phyloP scores from a whole-genome alignment of 2,797 vertebrate genomes.

The Alfaro cultratus region DNA sequence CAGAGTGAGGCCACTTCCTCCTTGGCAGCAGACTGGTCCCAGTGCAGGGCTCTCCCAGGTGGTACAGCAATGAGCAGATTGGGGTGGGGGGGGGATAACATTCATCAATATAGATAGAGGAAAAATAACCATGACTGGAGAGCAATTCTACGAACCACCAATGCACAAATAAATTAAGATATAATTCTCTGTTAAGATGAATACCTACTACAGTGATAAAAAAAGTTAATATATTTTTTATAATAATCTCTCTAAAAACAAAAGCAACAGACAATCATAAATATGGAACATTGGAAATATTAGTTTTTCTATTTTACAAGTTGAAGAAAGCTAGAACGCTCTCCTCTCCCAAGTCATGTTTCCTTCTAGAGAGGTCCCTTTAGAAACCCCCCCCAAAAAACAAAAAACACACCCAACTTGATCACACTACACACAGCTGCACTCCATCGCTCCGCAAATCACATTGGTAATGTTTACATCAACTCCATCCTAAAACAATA shows the following conservation, averaged over 20 bases:
- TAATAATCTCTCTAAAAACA: slow-evolving; percentile 41
- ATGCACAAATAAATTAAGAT: slow-evolving; percentile 75
- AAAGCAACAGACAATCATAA: slow-evolving; percentile 69
- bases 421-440: slow-evolving; percentile 9
- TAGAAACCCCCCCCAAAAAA: slow-evolving; percentile 43
- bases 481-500: slow-evolving; percentile 58
- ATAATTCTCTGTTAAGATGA: slow-evolving; percentile 50
- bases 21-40: background rate
- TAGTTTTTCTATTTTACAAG: slow-evolving; percentile 70
- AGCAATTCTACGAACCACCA: slow-evolving; percentile 52
- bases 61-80: slow-evolving; percentile 13
- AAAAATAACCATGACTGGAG: slow-evolving; percentile 36
- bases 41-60: background rate
- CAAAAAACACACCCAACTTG: slow-evolving; percentile 31
- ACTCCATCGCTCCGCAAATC: slow-evolving; percentile 38
- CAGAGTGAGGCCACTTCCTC: background rate
- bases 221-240: slow-evolving; percentile 14
- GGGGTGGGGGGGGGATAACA: slow-evolving; percentile 6
- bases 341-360: slow-evolving; percentile 70
- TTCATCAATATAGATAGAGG: slow-evolving; percentile 23
- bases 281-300: slow-evolving; percentile 69
- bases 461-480: slow-evolving; percentile 61
- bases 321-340: slow-evolving; percentile 70
- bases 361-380: slow-evolving; percentile 74
- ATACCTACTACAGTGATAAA: slow-evolving; percentile 48